phyloP scores from a whole-genome alignment of 2,888 invertebrate genomes.

The Altica lythri region DNA sequence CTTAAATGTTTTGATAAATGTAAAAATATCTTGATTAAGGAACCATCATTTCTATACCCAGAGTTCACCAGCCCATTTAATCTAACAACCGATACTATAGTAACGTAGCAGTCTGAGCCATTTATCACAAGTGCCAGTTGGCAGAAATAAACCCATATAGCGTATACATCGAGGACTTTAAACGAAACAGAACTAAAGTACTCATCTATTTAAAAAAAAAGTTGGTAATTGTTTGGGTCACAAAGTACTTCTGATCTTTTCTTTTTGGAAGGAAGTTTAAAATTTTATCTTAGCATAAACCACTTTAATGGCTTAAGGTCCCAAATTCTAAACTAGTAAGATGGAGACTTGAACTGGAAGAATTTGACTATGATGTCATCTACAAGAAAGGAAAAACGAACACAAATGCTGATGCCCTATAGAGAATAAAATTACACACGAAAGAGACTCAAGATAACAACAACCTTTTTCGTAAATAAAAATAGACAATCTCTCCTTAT shows the following conservation, averaged over 20 bases:
- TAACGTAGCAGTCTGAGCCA: too few species aligned
- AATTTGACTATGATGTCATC: conserved; percentile 4
- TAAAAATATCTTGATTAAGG: too few species aligned
- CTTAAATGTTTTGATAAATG: too few species aligned
- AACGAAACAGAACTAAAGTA: not conserved
- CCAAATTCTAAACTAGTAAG: not conserved
- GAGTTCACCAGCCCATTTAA: too few species aligned
- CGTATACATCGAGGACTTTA: conserved; percentile 11
- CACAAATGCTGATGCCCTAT: too few species aligned
- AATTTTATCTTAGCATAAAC: not conserved
- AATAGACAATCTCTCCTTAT: not conserved
- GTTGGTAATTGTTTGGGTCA: not conserved
- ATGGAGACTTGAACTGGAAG: too few species aligned
- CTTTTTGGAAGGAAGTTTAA: not conserved
- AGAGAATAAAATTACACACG: not conserved
- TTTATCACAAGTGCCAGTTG: too few species aligned
- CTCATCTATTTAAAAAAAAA: not conserved
- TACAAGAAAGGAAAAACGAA: conserved; percentile 9
- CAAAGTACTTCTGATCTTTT: too few species aligned
- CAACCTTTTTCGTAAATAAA: not conserved
- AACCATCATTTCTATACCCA: too few species aligned
- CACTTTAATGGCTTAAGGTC: not conserved
- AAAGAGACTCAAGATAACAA: not conserved
- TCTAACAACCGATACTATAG: too few species aligned
- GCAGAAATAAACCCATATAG: too few species aligned